Conservation (phyloP, 2,888 invertebrate species). For the Phania funesta region DNA sequence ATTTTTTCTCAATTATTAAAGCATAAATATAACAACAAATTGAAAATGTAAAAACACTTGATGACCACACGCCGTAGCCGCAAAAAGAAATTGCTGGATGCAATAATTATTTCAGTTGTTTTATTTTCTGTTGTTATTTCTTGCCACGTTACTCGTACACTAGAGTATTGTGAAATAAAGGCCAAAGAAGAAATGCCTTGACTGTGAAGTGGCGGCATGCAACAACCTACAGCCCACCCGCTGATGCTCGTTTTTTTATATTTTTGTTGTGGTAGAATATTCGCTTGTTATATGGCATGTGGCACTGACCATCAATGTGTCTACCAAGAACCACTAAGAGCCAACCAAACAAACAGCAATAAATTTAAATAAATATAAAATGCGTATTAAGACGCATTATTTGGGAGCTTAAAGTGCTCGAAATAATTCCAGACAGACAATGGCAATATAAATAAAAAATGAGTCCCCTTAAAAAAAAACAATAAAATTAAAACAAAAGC, state of each 20-base stretch:
- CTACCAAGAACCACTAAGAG: slow-evolving; percentile 10
- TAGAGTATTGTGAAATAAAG: slow-evolving; percentile 16
- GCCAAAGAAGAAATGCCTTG: slow-evolving; percentile 28
- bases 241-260: background rate
- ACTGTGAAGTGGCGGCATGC: slow-evolving; percentile 15
- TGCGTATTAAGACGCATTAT: slow-evolving; percentile 67
- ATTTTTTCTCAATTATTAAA: slow-evolving; percentile 27
- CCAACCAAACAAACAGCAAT: background rate
- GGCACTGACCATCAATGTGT: slow-evolving; percentile 41
- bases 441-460: slow-evolving; percentile 30
- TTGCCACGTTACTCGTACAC: slow-evolving; percentile 18
- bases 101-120: slow-evolving; percentile 47
- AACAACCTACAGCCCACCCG: slow-evolving; percentile 40
- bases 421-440: slow-evolving; percentile 47
- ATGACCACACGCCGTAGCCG: slow-evolving; percentile 46
- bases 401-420: slow-evolving; percentile 66
- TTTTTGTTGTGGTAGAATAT: slow-evolving; percentile 33
- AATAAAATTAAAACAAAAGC: slow-evolving; percentile 24
- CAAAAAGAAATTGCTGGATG: slow-evolving; percentile 40
- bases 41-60: slow-evolving; percentile 57
- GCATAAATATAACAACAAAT: slow-evolving; percentile 23
- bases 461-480: slow-evolving; percentile 2
- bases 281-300: slow-evolving; percentile 32
- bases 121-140: background rate
- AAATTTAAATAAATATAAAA: slow-evolving; percentile 64